Evolutionary conservation across 2,797 vertebrate species (phyloP).

Genomic region (Benthosema pterotum): DNA sequence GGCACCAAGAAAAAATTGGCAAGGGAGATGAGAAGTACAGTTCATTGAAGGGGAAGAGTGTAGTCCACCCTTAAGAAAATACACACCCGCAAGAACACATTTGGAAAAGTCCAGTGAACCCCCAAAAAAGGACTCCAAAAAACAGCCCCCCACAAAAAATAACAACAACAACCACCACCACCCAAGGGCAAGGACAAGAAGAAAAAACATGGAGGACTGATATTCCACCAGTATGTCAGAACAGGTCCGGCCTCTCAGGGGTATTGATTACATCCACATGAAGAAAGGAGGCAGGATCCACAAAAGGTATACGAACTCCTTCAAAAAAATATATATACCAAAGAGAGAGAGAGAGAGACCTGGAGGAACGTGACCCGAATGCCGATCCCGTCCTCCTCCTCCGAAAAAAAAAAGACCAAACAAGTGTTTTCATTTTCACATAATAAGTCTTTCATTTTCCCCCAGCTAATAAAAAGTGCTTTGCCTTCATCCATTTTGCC

Average conservation of each 20-base stretch:
- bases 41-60: conserved; percentile 39
- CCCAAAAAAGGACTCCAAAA: conserved; percentile 16
- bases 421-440: conserved; percentile 10
- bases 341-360: background rate
- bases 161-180: conserved; percentile 33
- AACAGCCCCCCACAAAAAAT: conserved; percentile 22
- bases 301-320: conserved; percentile 36
- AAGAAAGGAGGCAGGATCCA: conserved; percentile 27
- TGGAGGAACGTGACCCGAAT: no score
- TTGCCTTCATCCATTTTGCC: conserved; percentile 22
- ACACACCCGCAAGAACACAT: conserved; percentile 25
- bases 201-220: conserved; percentile 32
- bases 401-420: background rate
- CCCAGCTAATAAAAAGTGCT: conserved; percentile 23
- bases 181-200: conserved; percentile 38
- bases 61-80: conserved; percentile 30
- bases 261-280: conserved; percentile 50
- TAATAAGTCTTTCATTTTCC: conserved; percentile 14
- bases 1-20: conserved; percentile 51
- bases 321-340: conserved; percentile 15
- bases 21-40: background rate
- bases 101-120: conserved; percentile 24
- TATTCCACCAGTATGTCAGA: conserved; percentile 50
- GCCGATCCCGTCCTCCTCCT: background rate
- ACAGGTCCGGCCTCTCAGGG: conserved; percentile 34